phyloP scores from a whole-genome alignment of 2,113 vertebrate species.

The Sakesphorus luctuosus region DNA sequence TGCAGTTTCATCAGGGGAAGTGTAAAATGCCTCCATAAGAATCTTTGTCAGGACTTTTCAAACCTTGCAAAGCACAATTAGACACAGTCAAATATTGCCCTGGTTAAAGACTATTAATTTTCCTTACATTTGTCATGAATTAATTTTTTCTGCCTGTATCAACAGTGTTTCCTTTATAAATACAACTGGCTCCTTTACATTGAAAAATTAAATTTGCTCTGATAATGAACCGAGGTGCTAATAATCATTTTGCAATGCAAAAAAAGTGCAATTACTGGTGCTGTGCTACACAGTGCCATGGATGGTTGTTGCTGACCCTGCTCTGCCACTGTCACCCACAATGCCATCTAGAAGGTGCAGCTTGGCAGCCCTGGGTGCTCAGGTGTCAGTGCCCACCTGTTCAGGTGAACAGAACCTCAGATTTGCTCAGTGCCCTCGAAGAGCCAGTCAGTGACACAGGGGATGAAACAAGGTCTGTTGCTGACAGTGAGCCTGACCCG shows the following conservation, averaged over 20 bases:
- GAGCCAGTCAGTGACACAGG: fast-evolving
- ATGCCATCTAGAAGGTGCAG: background rate
- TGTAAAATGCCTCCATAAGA: background rate
- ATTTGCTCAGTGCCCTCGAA: fast-evolving
- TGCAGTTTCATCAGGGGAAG: slow-evolving; percentile 14
- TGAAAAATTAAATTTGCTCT: slow-evolving; percentile 77
- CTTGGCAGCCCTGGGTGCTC: fast-evolving
- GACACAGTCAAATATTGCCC: slow-evolving; percentile 73
- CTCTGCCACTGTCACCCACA: background rate
- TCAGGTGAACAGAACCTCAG: background rate
- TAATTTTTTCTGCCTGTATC: slow-evolving; percentile 69
- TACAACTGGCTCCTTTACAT: slow-evolving; percentile 54
- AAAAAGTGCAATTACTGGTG: slow-evolving; percentile 60
- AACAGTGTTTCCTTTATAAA: slow-evolving; percentile 73
- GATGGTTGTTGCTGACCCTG: background rate
- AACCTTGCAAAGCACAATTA: slow-evolving; percentile 70
- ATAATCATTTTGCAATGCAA: slow-evolving; percentile 76
- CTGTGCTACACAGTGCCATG: background rate
- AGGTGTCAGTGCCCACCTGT: fast-evolving
- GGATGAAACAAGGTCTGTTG: background rate
- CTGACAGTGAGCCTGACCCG: fast-evolving
- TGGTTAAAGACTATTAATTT: slow-evolving; percentile 77
- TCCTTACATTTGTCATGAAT: slow-evolving; percentile 72
- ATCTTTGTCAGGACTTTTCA: background rate
- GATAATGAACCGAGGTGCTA: slow-evolving; percentile 74